Evolutionary conservation across 2,113 vertebrate species (phyloP), one percentile per base, ranked within the genome.

Genomic region (Oreochromis niloticus): DNA sequence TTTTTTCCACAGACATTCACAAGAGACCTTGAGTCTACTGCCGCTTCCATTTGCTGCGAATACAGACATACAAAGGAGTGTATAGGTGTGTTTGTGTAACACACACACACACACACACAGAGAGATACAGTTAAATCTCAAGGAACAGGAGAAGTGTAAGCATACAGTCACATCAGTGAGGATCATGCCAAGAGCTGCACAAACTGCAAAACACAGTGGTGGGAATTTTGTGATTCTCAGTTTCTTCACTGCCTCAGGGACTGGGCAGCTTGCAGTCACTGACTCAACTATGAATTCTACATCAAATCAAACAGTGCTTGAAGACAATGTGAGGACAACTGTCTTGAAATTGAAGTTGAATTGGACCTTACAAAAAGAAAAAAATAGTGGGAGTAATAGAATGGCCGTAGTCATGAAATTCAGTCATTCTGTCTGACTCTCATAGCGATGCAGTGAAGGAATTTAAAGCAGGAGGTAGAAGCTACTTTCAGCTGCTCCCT

Each of bases 11-110:
- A 73, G 80, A 89, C 90, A 93, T 94, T 94, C 88, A 92, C 56
- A 75, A 56, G 85, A 94, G 90, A 94, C 95, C 94, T 94, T 92
- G 93, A 94, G 86, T 87, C 89, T 90, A 80, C 81, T 81, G 87
- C 84, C 43, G 81, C 88, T 90, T 92, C 59, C 75, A 91, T 92
- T 90, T 85, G 75, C 71, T 89, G 91, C 85, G 90, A 92, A 89
- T 68, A 59, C 57, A 91, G 82, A 79, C n/a, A 80, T 83, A 88
- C 68, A 89, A 87, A 90, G 13, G 16, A 39, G 7, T 27, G 54
- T 86, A 73, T 73, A 14, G 39, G 32, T 61, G 68, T 59, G 68
- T 61, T 14, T 54, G 34, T 46, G 41, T 46, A 73, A 71, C 63
- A 63, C 17, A 7, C 6, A 12, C 59, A 12, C 59, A n/a, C 59